Percentiles rank a stretch among this genome's conserved stretches.
These are phyloP conservation scores for Heliconius himera DNA, from an alignment of 1,140 invertebrate genomes.

Conservation along the genomic window DNA sequence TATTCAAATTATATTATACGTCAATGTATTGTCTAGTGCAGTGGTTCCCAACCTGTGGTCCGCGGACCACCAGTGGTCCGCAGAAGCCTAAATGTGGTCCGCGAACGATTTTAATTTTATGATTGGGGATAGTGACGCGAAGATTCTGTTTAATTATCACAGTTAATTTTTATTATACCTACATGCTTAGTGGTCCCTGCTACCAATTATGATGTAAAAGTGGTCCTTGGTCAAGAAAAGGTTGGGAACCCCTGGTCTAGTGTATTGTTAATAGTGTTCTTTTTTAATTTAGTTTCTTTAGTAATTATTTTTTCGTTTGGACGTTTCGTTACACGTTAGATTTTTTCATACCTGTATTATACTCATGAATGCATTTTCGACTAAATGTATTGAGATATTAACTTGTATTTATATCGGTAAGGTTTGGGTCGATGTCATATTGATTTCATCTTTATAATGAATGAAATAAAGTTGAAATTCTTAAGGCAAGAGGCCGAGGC, in stretches of 20 bases:
- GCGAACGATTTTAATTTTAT: too few relatives aligned
- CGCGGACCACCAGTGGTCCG: too few relatives aligned
- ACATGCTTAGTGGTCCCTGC: too few relatives aligned
- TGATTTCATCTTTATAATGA: conserved; percentile 19
- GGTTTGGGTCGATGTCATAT: not conserved
- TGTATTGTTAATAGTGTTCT: not conserved
- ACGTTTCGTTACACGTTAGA: conserved; percentile 43
- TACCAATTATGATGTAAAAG: too few relatives aligned
- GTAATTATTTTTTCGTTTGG: not conserved
- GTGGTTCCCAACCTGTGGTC: too few relatives aligned
- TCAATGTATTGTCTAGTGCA: not conserved
- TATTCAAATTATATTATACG: not conserved
- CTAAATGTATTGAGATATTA: conserved; percentile 61
- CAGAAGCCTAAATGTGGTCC: too few relatives aligned
- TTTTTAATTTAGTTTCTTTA: not conserved
- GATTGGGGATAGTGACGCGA: too few relatives aligned
- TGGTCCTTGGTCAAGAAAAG: too few relatives aligned
- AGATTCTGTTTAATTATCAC: too few relatives aligned
- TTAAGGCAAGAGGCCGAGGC: conserved; percentile 19
- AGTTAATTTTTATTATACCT: too few relatives aligned
- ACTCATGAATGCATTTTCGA: conserved; percentile 75
- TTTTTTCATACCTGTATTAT: conserved; percentile 67
- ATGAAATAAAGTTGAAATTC: conserved; percentile 32
- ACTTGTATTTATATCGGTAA: conserved; percentile 48
- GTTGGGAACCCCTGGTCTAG: not conserved